These are phyloP conservation scores for Gobionotothen gibberifrons DNA, from an alignment of 2,797 vertebrate species.

Conservation along the genomic window DNA sequence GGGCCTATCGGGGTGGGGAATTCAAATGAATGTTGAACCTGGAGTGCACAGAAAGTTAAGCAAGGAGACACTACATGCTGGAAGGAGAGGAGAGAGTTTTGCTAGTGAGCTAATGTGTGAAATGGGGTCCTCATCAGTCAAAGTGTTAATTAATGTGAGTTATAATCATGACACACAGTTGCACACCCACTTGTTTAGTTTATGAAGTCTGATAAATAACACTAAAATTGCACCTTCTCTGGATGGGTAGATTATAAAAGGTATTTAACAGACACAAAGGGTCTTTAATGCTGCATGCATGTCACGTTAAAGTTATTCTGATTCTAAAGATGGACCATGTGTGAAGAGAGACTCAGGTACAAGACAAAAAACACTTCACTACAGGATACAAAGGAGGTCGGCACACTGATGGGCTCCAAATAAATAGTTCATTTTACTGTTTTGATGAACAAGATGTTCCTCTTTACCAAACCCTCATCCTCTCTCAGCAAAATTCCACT, in stretches of 20 bases:
- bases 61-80: neutral
- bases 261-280: neutral
- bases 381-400: no score
- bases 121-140: no score
- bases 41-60: neutral
- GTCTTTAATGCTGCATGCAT: neutral
- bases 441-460: no score
- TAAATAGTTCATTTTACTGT: no score
- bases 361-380: no score
- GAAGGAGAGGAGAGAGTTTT: neutral
- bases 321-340: neutral
- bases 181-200: no score
- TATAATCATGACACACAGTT: neutral
- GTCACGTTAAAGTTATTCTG: neutral
- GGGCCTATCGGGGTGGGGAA: neutral
- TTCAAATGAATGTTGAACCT: constrained; percentile 22
- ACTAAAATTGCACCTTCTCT: neutral
- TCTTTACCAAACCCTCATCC: no score
- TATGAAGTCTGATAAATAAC: neutral
- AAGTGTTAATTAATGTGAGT: no score
- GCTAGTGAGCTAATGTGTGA: no score
- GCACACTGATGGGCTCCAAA: no score
- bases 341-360: no score
- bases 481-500: no score
- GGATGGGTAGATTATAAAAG: neutral